Evolutionary conservation across 2,113 vertebrate species (phyloP), one percentile per base, ranked within the genome.

Genomic region (Cottus gobio): DNA sequence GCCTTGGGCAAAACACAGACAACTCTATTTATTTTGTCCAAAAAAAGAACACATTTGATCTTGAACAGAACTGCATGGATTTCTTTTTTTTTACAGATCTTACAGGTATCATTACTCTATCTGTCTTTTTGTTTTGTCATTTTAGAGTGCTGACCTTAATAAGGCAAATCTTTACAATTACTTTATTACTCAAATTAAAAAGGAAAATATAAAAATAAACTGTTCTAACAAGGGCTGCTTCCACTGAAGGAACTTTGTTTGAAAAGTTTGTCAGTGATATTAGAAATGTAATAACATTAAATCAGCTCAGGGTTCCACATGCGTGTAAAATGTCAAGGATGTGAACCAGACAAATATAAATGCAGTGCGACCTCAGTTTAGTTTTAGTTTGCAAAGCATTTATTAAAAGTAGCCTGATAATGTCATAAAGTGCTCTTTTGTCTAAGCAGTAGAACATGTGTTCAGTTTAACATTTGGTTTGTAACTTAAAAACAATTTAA

Each of bases 381-480:
- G 9, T 7, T 30, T 2, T n/a, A 52, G 7, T 44, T 44, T 50
- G 11, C 22, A 36, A 2, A 10, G 2, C 22, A 31, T 44, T 64
- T 54, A 78, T 9, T 65, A 2, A 56, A 64, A 71, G 26, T 4
- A 64, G 4, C 4, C 10, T 22, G 7, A 56, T 28, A 16, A 64
- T 39, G 9, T n/a, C 30, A 16, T 15, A 13, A 58, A 64, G 46
- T 10, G 31, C 10, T 42, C 15, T 11, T 9, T 13, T 30, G n/a
- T 31, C 31, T 24, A 16, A 30, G 10, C 58, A 22, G 30, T 1
- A 42, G 30, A 44, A 34, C n/a, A 71, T 48, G 16, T 36, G n/a
- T 13, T 39, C 5, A 36, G 11, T 48, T 36, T 48, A 30, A 34
- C 60, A 57, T 71, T 75, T 80, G 13, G 31, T 60, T 50, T 48